Percentiles rank a stretch among this genome's conserved stretches.
Evolutionary conservation across 2,888 invertebrate genomes (phyloP).

Genomic region (Lasioglossum vierecki): DNA sequence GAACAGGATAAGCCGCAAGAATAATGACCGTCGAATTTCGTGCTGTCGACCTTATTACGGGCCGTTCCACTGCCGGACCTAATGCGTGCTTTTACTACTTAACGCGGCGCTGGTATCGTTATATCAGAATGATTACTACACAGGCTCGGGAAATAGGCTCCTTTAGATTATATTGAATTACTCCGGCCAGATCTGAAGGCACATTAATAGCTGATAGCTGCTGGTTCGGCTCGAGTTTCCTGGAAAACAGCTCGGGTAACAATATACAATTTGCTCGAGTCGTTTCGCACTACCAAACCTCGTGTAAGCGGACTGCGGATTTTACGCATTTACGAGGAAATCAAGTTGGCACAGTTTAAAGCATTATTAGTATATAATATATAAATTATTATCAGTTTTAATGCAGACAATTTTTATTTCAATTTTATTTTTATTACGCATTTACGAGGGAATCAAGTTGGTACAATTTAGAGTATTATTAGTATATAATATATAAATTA

Average conservation of each 20-base stretch:
- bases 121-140: constrained; percentile 23
- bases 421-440: neutral
- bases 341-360: too few species aligned
- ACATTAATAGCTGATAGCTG: constrained; percentile 5
- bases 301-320: neutral
- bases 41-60: constrained; percentile 35
- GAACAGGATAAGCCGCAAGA: constrained; percentile 31
- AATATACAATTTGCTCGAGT: neutral
- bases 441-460: neutral
- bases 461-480: too few species aligned
- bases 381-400: too few species aligned
- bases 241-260: neutral
- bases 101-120: constrained; percentile 27
- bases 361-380: too few species aligned
- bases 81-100: constrained; percentile 52
- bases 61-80: constrained; percentile 30
- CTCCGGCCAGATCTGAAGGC: neutral
- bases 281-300: neutral
- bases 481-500: too few species aligned
- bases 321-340: neutral
- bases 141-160: constrained; percentile 5
- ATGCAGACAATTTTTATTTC: too few species aligned
- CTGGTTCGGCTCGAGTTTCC: neutral
- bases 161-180: constrained; percentile 17
- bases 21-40: constrained; percentile 48